Base-by-base conservation (phyloP, 2,888 invertebrate genomes). In the Acholoe squamosa region DNA sequence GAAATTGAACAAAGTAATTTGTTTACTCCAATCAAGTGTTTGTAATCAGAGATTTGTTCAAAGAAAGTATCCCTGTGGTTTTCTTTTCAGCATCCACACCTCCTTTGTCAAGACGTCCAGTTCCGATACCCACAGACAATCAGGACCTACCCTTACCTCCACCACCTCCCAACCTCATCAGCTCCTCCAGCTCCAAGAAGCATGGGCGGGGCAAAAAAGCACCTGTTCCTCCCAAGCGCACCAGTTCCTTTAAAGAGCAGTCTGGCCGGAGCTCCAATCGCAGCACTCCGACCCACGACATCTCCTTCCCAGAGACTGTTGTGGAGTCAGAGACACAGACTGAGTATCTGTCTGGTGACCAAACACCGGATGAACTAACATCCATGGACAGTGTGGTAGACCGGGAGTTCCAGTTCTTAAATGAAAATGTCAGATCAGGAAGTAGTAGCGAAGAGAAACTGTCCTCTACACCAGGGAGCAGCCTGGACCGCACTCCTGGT, bases 161-260 rank as follows among this genome's bases (percentile, higher is more conserved):
- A 16, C 93, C 94, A n/a, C 94, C 94, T 61, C 93, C 93, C 22
- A 92, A 95, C 0, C 92, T 93, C 12, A 56, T 76, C 31, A 76
- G n/a, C 51, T 90, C 90, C 5, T 86, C 86, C 10, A 52, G 25
- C 16, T 86, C 86, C 19, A 77, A 56, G 71, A 84, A 90, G 71
- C 31, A 33, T 31, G 31, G 12, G 31, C 61, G 86, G 0, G 51
- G 54, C 10, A 98, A 98, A 96, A 98, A 98, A 95, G 98, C 99
- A 51, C 99, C 99, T 80, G 98, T 98, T 31, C 99, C 99, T 91
- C 99, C 99, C 54, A 98, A 99, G 96, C 97, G 99, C 93, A 99
- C 99, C 93, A 98, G 98, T 96, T 98, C 98, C 89, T 98, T 98
- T 96, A 94, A 93, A 76, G 94, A 94, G 19, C 91, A 88, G 33